Conservation (phyloP, 1,140 invertebrate genomes). For the Dendroctonus ponderosae region DNA sequence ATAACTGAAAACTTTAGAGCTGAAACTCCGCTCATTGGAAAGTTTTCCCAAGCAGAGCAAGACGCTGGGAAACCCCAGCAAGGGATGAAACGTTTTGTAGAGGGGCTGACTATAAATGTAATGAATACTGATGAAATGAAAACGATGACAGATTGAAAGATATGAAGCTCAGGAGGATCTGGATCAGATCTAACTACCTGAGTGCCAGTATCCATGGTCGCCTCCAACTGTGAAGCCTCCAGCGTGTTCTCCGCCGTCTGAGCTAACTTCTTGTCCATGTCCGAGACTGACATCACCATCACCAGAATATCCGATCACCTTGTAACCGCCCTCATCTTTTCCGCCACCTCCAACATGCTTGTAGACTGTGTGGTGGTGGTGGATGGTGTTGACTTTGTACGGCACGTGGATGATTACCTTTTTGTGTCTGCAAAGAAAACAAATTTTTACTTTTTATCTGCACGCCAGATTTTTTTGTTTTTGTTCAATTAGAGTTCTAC, state of each 20-base stretch:
- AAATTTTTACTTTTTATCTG: background rate
- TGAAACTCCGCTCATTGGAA: too few species aligned
- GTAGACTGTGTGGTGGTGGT: slow-evolving; percentile 61
- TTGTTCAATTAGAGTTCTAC: too few species aligned
- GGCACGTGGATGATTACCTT: slow-evolving; percentile 63
- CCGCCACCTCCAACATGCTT: slow-evolving; percentile 56
- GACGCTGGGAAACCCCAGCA: too few species aligned
- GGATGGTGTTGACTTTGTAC: slow-evolving; percentile 59
- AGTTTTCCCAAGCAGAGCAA: too few species aligned
- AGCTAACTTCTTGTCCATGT: slow-evolving; percentile 34
- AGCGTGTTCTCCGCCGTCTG: slow-evolving; percentile 33
- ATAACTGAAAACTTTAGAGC: too few species aligned
- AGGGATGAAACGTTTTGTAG: too few species aligned
- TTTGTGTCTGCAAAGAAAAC: slow-evolving; percentile 52
- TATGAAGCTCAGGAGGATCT: too few species aligned
- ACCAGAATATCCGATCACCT: slow-evolving; percentile 50
- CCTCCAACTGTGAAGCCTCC: slow-evolving; percentile 38
- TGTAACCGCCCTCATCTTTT: slow-evolving; percentile 46
- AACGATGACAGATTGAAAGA: too few species aligned
- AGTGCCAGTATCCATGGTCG: slow-evolving; percentile 39
- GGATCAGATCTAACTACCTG: slow-evolving; percentile 32
- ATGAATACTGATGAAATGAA: too few species aligned
- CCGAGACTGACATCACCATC: slow-evolving; percentile 41
- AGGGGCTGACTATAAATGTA: too few species aligned
- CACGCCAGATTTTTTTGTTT: too few species aligned